A percentile compares a stretch with the other conserved stretches of the same genome.
These are phyloP conservation scores for Microcebus lehilahytsara DNA, from an alignment of 2,113 vertebrate genomes.

Conservation along the genomic window DNA sequence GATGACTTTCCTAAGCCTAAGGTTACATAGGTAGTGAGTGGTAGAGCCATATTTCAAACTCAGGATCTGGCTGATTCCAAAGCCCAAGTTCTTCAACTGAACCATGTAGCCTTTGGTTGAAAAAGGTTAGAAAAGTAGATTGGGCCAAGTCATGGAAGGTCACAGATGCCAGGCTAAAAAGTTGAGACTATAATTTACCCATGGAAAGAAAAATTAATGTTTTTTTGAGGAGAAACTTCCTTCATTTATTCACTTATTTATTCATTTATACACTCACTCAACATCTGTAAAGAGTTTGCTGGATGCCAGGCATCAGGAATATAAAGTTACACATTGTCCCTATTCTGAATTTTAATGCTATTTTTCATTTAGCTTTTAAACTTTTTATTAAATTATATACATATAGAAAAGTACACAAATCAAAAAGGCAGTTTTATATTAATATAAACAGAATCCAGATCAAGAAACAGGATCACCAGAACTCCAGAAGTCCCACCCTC, in stretches of 20 bases:
- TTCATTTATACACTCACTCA: background rate
- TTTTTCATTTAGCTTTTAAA: constrained; percentile 45
- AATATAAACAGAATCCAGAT: background rate
- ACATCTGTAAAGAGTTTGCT: background rate
- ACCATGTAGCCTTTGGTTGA: background rate
- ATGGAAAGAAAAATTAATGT: background rate
- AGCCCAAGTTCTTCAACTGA: background rate
- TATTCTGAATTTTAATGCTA: background rate
- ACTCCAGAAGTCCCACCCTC: background rate
- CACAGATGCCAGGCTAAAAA: background rate
- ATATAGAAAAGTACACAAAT: background rate
- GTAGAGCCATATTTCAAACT: constrained; percentile 32
- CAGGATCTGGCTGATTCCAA: background rate
- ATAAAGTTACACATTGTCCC: background rate
- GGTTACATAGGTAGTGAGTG: background rate
- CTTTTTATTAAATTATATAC: background rate
- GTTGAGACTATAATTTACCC: background rate
- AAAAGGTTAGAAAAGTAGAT: background rate
- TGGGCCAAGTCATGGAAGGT: background rate
- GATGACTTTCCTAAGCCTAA: constrained; percentile 5
- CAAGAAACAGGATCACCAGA: background rate
- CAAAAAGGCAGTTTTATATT: background rate
- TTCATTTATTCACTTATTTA: background rate
- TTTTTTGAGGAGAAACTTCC: background rate
- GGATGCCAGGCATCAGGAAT: background rate